These are phyloP conservation scores for Brenthis daphne DNA, from an alignment of 2,888 invertebrate genomes.

Conservation along the genomic window DNA sequence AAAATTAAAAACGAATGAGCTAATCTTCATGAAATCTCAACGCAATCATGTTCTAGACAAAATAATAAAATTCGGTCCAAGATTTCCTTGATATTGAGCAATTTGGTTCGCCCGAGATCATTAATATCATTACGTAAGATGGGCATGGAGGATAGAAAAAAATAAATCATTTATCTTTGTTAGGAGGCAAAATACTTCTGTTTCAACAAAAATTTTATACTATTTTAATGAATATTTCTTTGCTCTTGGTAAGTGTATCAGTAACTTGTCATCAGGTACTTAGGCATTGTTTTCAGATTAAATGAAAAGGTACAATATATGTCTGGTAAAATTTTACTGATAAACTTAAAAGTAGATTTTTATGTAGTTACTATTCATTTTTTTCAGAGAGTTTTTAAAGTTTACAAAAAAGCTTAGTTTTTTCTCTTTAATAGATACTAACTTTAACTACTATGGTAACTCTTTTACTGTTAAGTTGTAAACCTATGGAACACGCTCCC, in stretches of 20 bases:
- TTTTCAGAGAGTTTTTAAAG: no score
- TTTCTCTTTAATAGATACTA: no score
- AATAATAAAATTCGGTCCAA: constrained; percentile 15
- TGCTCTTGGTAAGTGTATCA: not conserved
- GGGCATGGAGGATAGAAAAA: constrained; percentile 5
- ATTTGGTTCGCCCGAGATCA: constrained; percentile 21
- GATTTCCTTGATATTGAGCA: constrained; percentile 18
- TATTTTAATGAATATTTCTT: not conserved
- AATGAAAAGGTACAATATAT: no score
- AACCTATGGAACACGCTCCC: no score
- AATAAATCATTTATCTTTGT: constrained; percentile 20
- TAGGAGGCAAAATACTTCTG: not conserved
- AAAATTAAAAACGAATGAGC: no score
- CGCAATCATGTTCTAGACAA: constrained; percentile 5
- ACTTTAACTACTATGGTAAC: no score
- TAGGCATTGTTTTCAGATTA: not conserved
- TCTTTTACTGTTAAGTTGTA: no score
- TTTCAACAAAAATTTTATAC: not conserved
- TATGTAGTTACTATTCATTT: no score
- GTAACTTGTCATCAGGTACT: not conserved
- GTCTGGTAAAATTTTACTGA: no score
- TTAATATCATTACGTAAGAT: constrained; percentile 25
- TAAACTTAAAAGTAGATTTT: no score
- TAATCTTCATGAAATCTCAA: constrained; percentile 4
- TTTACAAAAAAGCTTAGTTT: no score